Conservation (phyloP, 2,113 vertebrate genomes). For the Semicossyphus pulcher region DNA sequence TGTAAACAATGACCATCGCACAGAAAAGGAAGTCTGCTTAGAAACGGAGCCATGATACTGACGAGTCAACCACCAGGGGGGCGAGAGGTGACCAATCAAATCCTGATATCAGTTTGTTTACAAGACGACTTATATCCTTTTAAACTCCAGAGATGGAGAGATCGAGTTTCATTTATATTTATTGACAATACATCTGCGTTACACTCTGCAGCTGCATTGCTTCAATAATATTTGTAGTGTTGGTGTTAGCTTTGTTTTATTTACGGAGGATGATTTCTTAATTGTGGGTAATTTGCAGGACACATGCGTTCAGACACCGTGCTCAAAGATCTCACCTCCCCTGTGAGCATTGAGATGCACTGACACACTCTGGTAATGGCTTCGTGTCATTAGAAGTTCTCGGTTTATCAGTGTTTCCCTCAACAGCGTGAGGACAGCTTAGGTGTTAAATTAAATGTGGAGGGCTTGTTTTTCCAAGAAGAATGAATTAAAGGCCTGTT, state of each 20-base stretch:
- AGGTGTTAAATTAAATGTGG: constrained; percentile 34
- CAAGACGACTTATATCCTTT: no score
- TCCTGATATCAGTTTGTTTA: no score
- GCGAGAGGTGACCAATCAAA: no score
- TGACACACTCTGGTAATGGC: constrained; percentile 63
- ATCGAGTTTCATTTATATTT: no score
- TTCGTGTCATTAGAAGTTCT: constrained; percentile 57
- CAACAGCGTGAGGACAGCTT: not conserved
- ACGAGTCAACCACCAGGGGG: no score
- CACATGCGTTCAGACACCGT: constrained; percentile 20
- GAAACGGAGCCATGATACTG: no score
- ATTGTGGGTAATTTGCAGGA: constrained; percentile 16
- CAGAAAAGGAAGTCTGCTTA: no score
- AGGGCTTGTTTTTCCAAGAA: constrained; percentile 50
- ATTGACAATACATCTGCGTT: no score
- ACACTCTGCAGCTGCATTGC: not conserved
- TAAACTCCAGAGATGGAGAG: no score
- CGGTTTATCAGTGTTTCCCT: constrained; percentile 48
- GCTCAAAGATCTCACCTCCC: constrained; percentile 34
- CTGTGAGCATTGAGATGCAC: constrained; percentile 64
- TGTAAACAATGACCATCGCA: no score
- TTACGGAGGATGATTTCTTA: constrained; percentile 19
- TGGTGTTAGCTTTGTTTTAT: constrained; percentile 5
- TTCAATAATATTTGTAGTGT: constrained; percentile 5
- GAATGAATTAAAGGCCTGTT: constrained; percentile 59